These are phyloP conservation scores for Rhopalosiphum nymphaeae DNA, from an alignment of 2,888 invertebrate species.

Conservation along the genomic window DNA sequence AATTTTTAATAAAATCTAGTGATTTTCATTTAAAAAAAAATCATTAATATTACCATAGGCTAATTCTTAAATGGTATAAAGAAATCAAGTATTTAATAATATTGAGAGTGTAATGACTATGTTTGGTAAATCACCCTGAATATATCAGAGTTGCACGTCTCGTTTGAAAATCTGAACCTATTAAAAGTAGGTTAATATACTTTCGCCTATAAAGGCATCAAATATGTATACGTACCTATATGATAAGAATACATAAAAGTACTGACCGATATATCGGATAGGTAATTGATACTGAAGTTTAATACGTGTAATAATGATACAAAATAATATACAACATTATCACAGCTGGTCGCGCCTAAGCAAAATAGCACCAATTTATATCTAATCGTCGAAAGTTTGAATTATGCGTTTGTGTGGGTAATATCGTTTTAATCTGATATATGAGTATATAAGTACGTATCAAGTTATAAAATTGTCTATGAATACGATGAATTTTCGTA, in stretches of 20 bases:
- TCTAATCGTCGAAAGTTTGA: background rate
- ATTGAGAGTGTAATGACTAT: no score
- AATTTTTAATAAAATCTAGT: background rate
- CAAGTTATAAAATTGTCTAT: background rate
- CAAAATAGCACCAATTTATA: background rate
- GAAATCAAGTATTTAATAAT: no score
- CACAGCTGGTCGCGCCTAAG: no score
- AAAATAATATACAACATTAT: no score
- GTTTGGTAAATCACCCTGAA: no score
- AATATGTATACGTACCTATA: background rate
- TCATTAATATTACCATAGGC: background rate
- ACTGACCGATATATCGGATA: background rate
- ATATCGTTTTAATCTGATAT: slow-evolving; percentile 6
- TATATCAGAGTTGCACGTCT: no score
- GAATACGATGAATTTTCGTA: background rate
- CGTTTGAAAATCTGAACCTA: no score
- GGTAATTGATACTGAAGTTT: slow-evolving; percentile 1
- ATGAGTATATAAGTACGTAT: background rate
- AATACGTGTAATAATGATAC: background rate
- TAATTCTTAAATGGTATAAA: no score
- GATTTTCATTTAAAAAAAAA: background rate
- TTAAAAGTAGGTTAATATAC: no score
- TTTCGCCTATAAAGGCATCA: no score
- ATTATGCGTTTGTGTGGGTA: background rate
- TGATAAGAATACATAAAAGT: background rate